These are phyloP conservation scores for Ochlodes sylvanus DNA, from an alignment of 2,888 invertebrate species.

Conservation along the genomic window DNA sequence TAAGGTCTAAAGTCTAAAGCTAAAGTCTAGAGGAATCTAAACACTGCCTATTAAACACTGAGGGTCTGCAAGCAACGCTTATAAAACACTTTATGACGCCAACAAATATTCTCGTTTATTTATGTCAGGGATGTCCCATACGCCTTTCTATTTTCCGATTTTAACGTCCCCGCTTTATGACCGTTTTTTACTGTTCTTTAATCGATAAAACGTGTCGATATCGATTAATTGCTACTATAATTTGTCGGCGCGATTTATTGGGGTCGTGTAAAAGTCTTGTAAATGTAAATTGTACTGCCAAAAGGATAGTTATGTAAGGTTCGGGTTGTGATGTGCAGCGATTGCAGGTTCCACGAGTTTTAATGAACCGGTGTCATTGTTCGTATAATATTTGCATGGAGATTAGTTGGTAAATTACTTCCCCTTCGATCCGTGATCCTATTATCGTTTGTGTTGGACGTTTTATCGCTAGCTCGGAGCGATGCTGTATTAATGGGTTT, in stretches of 20 bases:
- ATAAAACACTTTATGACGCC: slow-evolving; percentile 65
- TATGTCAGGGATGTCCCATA: slow-evolving; percentile 56
- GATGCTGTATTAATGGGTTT: slow-evolving; percentile 38
- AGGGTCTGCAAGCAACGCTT: slow-evolving; percentile 43
- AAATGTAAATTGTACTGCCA: slow-evolving; percentile 38
- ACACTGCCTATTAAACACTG: slow-evolving; percentile 50
- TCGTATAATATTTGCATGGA: slow-evolving; percentile 71
- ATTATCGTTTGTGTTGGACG: slow-evolving; percentile 48
- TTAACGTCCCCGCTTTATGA: slow-evolving; percentile 29
- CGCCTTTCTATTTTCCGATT: slow-evolving; percentile 53
- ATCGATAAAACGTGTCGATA: slow-evolving; percentile 39
- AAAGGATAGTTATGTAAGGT: slow-evolving; percentile 34
- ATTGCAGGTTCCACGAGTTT: slow-evolving; percentile 43
- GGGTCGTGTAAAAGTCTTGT: slow-evolving; percentile 39
- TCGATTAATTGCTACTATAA: slow-evolving; percentile 39
- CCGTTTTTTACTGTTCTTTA: slow-evolving; percentile 37
- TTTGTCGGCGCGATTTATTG: slow-evolving; percentile 48
- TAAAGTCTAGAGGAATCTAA: slow-evolving; percentile 36
- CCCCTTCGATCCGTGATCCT: slow-evolving; percentile 52
- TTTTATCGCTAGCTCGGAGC: slow-evolving; percentile 36
- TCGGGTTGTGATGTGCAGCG: slow-evolving; percentile 18
- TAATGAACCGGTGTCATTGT: slow-evolving; percentile 58
- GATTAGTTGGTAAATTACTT: slow-evolving; percentile 72
- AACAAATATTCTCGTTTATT: slow-evolving; percentile 67
- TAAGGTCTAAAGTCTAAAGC: slow-evolving; percentile 28